Conservation (phyloP, 2,888 invertebrate genomes). For the Hyposoter dolosus region DNA sequence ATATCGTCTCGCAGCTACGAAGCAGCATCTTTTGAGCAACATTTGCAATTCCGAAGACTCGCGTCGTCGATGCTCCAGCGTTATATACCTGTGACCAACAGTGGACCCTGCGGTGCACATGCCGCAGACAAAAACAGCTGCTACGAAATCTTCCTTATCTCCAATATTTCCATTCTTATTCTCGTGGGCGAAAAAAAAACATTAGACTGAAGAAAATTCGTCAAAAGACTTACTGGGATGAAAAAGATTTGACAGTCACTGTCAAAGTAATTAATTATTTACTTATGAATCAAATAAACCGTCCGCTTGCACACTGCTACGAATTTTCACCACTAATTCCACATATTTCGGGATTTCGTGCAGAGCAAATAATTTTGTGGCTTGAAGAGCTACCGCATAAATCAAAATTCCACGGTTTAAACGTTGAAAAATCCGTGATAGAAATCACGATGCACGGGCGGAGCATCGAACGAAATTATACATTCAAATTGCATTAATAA, state of each 20-base stretch:
- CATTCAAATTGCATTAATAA: not conserved
- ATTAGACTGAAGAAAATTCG: not conserved
- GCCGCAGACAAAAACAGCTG: slow-evolving; percentile 43
- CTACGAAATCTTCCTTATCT: slow-evolving; percentile 35
- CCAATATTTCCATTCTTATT: not conserved
- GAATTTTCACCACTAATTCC: too few relatives aligned
- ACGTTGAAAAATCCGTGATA: not conserved
- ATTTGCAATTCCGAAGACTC: slow-evolving; percentile 79
- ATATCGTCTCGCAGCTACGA: slow-evolving; percentile 9
- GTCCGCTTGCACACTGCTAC: too few relatives aligned
- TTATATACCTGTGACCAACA: slow-evolving; percentile 41
- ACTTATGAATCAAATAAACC: too few relatives aligned
- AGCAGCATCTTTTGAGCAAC: slow-evolving; percentile 72
- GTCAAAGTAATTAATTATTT: too few relatives aligned
- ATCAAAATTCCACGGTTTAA: not conserved
- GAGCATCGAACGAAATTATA: not conserved
- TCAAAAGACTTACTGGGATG: not conserved
- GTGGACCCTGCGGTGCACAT: slow-evolving; percentile 40
- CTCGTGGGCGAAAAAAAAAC: not conserved
- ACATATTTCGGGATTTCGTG: too few relatives aligned
- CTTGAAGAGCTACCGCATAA: not conserved
- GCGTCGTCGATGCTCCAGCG: slow-evolving; percentile 47
- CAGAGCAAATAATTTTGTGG: not conserved
- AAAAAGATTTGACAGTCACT: not conserved
- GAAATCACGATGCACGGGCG: not conserved